These are phyloP conservation scores for Tupiocoris notatus DNA, from an alignment of 2,888 invertebrate genomes.

Conservation along the genomic window DNA sequence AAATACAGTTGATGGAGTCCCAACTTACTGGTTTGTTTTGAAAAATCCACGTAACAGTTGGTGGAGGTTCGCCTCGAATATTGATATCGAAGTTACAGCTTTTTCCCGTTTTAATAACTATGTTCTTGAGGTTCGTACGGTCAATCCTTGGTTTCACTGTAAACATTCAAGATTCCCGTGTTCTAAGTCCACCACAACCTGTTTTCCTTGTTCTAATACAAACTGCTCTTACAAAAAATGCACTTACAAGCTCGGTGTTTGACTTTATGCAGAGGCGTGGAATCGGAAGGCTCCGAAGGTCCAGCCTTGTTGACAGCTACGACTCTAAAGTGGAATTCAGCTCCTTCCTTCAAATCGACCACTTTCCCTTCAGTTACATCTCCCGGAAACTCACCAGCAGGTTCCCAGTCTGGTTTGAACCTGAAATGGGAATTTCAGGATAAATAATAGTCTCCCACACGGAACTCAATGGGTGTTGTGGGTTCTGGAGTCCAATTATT, in stretches of 20 bases:
- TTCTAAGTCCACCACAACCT: too few species aligned
- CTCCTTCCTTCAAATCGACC: conserved; percentile 81
- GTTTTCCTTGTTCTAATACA: too few species aligned
- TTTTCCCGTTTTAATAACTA: conserved; percentile 88
- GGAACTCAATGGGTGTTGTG: too few species aligned
- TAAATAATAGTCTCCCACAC: neutral
- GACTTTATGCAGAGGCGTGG: conserved; percentile 83
- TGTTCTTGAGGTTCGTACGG: conserved; percentile 85
- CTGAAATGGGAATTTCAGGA: conserved; percentile 51
- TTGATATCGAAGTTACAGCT: conserved; percentile 89
- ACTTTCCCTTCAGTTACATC: conserved; percentile 73
- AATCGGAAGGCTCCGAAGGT: conserved; percentile 83
- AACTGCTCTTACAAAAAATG: too few species aligned
- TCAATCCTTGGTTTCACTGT: conserved; percentile 96
- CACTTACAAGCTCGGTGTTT: conserved; percentile 84
- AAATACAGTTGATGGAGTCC: too few species aligned
- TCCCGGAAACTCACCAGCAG: conserved; percentile 80
- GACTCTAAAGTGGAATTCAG: conserved; percentile 88
- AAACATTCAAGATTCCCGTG: too few species aligned
- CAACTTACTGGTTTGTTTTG: conserved; percentile 63
- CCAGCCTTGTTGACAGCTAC: conserved; percentile 93
- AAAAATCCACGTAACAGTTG: conserved; percentile 87
- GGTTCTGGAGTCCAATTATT: too few species aligned
- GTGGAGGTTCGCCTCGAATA: conserved; percentile 93
- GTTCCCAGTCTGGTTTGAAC: conserved; percentile 81